These are phyloP conservation scores for Uropetala carovei DNA, from an alignment of 2,888 invertebrate genomes.

Conservation along the genomic window DNA sequence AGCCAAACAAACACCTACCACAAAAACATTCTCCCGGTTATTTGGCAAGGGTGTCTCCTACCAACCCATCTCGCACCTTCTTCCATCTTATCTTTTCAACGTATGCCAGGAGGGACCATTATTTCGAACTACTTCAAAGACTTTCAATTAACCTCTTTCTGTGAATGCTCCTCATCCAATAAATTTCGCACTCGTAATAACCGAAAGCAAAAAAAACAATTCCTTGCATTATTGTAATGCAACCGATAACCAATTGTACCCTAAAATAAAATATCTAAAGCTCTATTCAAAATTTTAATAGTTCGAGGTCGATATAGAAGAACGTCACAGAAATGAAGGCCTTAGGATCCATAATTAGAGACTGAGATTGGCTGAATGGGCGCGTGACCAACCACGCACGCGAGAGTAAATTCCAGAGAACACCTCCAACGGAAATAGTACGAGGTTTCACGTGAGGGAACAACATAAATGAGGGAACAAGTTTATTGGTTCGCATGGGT, in stretches of 20 bases:
- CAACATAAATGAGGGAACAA: background rate
- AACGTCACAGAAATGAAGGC: too few relatives aligned
- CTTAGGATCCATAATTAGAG: background rate
- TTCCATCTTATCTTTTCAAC: background rate
- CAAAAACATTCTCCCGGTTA: slow-evolving; percentile 31
- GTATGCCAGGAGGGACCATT: background rate
- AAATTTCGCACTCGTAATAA: too few relatives aligned
- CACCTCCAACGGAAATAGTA: background rate
- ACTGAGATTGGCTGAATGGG: background rate
- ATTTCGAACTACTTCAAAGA: background rate
- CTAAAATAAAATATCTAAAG: too few relatives aligned
- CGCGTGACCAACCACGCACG: background rate
- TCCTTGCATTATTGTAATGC: too few relatives aligned
- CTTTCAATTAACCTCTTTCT: too few relatives aligned
- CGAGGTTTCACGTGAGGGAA: background rate
- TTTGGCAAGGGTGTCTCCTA: slow-evolving; percentile 21
- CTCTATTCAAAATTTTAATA: too few relatives aligned
- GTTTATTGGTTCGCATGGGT: too few relatives aligned
- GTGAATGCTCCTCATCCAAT: too few relatives aligned
- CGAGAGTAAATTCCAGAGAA: slow-evolving; percentile 2
- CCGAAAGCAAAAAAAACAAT: too few relatives aligned
- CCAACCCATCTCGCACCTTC: background rate
- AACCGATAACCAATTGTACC: too few relatives aligned
- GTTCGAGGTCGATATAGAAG: too few relatives aligned
- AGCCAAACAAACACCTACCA: slow-evolving; percentile 52